A percentile compares a stretch with the other conserved stretches of the same genome.
Evolutionary conservation across 30 jellyfish, hydroid and myxozoan species (phyloP).

Genomic region (Hydractinia echinata): DNA sequence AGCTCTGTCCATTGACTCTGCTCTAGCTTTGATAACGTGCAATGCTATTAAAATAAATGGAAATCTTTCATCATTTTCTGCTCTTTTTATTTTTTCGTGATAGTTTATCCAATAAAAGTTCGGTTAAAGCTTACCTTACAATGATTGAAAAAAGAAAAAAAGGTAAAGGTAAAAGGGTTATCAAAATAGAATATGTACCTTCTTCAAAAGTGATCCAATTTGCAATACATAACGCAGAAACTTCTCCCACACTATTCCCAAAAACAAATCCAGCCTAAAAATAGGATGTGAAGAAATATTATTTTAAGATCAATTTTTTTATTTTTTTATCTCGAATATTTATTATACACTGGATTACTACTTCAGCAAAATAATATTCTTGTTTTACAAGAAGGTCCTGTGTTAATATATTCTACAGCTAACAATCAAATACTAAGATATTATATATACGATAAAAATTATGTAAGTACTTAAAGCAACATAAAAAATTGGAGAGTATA

Average conservation of each 20-base stretch:
- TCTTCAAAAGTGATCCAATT: conserved; percentile 52
- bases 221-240: conserved; percentile 59
- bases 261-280: conserved; percentile 35
- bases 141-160: neutral
- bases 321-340: no score
- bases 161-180: neutral
- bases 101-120: neutral
- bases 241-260: conserved; percentile 83
- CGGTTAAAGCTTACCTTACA: neutral
- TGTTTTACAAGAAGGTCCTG: no score
- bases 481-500: no score
- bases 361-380: no score
- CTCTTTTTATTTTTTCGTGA: neutral
- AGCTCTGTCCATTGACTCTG: conserved; percentile 83
- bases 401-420: no score
- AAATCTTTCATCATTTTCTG: neutral
- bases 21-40: conserved; percentile 49
- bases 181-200: conserved; percentile 21
- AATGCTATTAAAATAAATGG: conserved; percentile 35
- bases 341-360: no score
- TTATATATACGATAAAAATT: no score
- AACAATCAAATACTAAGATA: no score
- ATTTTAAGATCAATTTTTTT: no score
- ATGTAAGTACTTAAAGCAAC: no score
- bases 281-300: no score